Base-by-base conservation (phyloP, 2,113 vertebrate genomes). In the Glaucomys volans region DNA sequence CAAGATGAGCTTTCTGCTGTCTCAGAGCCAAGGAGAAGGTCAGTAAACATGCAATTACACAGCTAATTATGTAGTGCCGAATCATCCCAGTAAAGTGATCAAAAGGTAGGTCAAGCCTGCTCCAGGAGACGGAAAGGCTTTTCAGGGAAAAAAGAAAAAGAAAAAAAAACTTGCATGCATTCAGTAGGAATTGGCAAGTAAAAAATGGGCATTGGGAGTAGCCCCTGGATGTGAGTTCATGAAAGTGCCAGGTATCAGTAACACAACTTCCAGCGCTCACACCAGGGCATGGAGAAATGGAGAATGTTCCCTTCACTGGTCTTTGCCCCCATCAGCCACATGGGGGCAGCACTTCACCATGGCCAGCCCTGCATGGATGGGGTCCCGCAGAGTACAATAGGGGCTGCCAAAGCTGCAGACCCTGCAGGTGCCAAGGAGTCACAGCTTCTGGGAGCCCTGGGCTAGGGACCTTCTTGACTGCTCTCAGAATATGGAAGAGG, bases 321-420 rank as follows among this genome's bases (percentile, higher is more conserved):
- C 37, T 35, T 30, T 93, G 26, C 42, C 17, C 18, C 6, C 32
- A 77, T 57, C 20, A 16, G 59, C 80, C 94, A 90, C 59, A 0
- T 74, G 95, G 83, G 81, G 89, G 95, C 89, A 96, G 94, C 69
- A 90, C 87, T 52, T 92, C 24, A 30, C 67, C 37, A 30, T 54
- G 8, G 64, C 14, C 52, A 30, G 18, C 8, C 4, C 30, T 16
- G 32, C 1, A 12, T 1, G 13, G 6, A 4, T 2, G 0, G 76
- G 67, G 42, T 16, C 2, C 2, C 3, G 1, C 0, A 0, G 9
- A 66, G 22, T 14, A 17, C 2, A 0, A 4, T 1, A 14, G 11
- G 1, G 9, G 26, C 24, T 35, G 11, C 30, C 47, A 18, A 72
- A 40, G 26, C 57, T 72, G 10, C 62, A 54, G 11, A 84, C 12